Evolutionary conservation across 2,888 invertebrate genomes (phyloP), one percentile per base, ranked within the genome.

Genomic region (Callinectes sapidus): DNA sequence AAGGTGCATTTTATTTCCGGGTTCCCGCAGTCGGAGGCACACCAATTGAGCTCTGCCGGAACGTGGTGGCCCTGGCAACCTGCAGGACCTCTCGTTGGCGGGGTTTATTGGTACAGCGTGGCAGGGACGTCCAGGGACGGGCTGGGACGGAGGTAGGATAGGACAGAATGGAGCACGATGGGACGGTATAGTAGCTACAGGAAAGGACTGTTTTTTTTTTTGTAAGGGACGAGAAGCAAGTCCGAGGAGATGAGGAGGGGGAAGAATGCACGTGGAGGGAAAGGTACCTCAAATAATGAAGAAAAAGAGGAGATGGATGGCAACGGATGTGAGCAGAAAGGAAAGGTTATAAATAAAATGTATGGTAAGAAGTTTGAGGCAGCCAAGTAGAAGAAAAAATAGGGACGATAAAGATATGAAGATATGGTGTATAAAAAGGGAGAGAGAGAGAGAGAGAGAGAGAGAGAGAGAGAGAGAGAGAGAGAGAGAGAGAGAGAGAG

Each of bases 1-100:
- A 81, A 81, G 81, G 81, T 81, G 81, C 35, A 81, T 81, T 81
- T 81, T 35, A 81, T 32, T 23, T 35, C 81, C 35, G 35, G 32
- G 23, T 81, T 32, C 81, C 32, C 32, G 35, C 35, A 81, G 81
- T 32, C 81, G 10, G 81, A 81, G 81, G 81, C 35, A 32, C 81
- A 35, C 32, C 23, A 35, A 35, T 35, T 81, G 81, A 81, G 32
- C 35, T 71, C n/a, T 28, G 23, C 71, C 71, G 71, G 71, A 71
- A 71, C 71, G 28, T n/a, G 28, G 71, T 71, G 71, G 28, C 23
- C 71, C 35, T 35, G 14, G 32, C 23, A 8, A 81, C 35, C 81
- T 81, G 81, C 35, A 35, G 81, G 81, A 13, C 81, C 81, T 81
- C 35, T 81, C 35, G 32, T 35, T 81, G 14, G 13, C 16, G 14